Evolutionary conservation across 2,888 invertebrate genomes (phyloP), one percentile per base, ranked within the genome.

Genomic region (Athalia rosae): DNA sequence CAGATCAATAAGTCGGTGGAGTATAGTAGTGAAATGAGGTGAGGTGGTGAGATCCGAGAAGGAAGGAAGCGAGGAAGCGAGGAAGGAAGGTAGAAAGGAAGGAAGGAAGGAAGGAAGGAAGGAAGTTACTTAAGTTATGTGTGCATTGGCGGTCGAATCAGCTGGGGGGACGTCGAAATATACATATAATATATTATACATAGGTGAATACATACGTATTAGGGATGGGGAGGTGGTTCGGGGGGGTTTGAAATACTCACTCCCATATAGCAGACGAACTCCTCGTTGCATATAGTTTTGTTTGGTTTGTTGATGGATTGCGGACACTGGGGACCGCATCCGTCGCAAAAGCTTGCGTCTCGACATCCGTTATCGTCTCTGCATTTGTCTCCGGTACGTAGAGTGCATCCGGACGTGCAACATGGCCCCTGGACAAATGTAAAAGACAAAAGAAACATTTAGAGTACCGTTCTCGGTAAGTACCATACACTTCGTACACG

Each of bases 231-330:
- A 28, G 28, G 28, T 28, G 28, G 28, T 28, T 28, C 28, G 2
- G 28, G 28, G 28, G 28, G 28, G 28, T 28, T 28, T 28, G 76
- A 76, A 76, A 76, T 53, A 92, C 95, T 93, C 90, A 96, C 96
- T 89, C 98, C 98, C 95, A 96, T 96, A 87, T 95, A 97, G 90
- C 99, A 99, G 78, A 98, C 98, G 86, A 98, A 98, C 88, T 97
- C 97, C 89, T 97, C 96, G 89, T 98, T 98, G 90, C 99, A 99
- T 79, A 97, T 95, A 3, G 98, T 97, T 89, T 97, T 95, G 91
- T 99, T 97, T 9, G 96, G 94, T 90, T 97, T 97, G 90, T 96
- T 96, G 45, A 94, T 92, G 80, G 98, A 97, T 58, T 95, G 94
- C 63, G 99, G 99, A 90, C 99, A 99, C 85, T 94, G 94, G 9